Conservation (phyloP, 35 echinoderm and acorn worm species). For the Chiridota heheva region DNA sequence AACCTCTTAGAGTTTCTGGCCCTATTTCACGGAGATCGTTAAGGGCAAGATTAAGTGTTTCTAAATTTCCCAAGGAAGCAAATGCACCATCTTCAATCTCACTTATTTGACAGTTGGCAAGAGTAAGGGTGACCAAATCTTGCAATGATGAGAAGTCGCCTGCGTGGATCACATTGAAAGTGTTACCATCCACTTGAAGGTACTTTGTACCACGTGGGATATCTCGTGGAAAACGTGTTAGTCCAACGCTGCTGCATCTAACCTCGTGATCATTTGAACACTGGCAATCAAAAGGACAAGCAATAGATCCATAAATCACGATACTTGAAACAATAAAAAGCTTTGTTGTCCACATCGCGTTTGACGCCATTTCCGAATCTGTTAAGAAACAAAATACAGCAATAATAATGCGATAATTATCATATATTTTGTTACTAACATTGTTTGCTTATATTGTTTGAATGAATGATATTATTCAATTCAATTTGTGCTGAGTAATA, state of each 20-base stretch:
- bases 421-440: no score
- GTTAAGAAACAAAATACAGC: no score
- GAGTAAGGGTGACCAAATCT: slow-evolving; percentile 16
- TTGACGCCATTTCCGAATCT: no score
- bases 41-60: slow-evolving; percentile 29
- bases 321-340: no score
- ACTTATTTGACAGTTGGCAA: slow-evolving; percentile 27
- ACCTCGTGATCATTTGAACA: slow-evolving; percentile 33
- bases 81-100: slow-evolving; percentile 30
- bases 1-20: neutral
- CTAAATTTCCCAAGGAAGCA: neutral
- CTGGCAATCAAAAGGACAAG: slow-evolving; percentile 20
- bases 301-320: neutral
- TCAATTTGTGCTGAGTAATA: no score
- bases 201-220: slow-evolving; percentile 17
- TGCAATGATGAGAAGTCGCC: slow-evolving; percentile 19
- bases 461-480: no score
- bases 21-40: slow-evolving; percentile 8
- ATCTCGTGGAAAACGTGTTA: slow-evolving; percentile 14
- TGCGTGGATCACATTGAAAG: slow-evolving; percentile 20
- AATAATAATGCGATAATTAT: no score
- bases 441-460: no score
- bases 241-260: slow-evolving; percentile 19
- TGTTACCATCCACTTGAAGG: slow-evolving; percentile 29
- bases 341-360: no score